Conservation (phyloP, 2,113 vertebrate genomes). For the Ceratotherium simum region DNA sequence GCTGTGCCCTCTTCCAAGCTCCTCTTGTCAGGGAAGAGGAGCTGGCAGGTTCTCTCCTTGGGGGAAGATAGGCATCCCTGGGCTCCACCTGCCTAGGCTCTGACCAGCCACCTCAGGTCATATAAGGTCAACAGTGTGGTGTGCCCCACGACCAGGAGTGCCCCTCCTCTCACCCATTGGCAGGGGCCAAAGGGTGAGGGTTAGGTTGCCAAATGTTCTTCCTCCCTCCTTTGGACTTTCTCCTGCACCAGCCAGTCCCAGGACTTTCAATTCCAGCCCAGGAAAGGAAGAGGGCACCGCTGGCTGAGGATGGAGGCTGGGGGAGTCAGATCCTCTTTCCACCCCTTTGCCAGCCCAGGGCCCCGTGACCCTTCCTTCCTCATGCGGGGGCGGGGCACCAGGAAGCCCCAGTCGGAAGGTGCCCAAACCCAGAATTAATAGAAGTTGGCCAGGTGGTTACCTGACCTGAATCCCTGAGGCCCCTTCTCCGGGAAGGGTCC, state of each 20-base stretch:
- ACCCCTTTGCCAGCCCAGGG: background rate
- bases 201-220: background rate
- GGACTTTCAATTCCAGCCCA: background rate
- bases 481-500: background rate
- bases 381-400: fast-evolving
- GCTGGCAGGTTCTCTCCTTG: constrained; percentile 14
- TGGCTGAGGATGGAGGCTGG: background rate
- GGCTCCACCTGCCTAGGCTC: background rate
- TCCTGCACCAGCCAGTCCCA: background rate
- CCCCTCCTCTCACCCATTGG: background rate
- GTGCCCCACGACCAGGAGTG: background rate
- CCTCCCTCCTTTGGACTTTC: background rate
- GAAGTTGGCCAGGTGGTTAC: constrained; percentile 51
- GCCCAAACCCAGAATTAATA: constrained; percentile 12
- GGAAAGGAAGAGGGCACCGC: background rate
- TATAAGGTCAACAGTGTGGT: constrained; percentile 64
- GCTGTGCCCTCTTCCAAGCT: background rate
- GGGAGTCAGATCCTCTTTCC: background rate
- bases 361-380: background rate
- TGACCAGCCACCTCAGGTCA: constrained; percentile 50
- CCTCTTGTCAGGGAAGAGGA: background rate
- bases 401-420: background rate
- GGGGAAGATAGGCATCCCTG: constrained; percentile 24
- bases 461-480: constrained; percentile 7
- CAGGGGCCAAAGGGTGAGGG: constrained; percentile 9